phyloP scores from a whole-genome alignment of 2,113 vertebrate species.

The Porphyrio hochstetteri region DNA sequence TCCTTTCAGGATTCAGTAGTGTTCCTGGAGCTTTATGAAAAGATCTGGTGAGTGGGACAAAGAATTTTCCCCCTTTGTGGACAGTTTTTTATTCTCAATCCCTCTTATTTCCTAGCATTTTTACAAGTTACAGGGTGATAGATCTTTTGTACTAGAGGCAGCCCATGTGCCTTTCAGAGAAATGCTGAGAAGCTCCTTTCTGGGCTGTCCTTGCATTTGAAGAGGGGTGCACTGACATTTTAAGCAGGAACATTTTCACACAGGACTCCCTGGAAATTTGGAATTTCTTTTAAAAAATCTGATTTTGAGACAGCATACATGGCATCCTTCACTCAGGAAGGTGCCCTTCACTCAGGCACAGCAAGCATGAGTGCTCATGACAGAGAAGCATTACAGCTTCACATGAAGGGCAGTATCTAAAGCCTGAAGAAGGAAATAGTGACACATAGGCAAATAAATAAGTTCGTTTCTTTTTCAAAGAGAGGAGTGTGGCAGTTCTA shows the following conservation, averaged over 20 bases:
- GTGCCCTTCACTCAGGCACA: not conserved
- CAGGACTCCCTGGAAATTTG: not conserved
- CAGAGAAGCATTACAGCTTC: accelerated
- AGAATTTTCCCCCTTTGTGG: not conserved
- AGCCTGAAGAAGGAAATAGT: not conserved
- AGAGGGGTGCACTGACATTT: not conserved
- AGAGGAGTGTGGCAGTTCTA: not conserved
- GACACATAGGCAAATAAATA: not conserved
- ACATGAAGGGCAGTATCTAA: not conserved
- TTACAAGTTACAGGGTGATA: not conserved
- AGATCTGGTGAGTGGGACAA: not conserved
- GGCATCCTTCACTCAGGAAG: not conserved
- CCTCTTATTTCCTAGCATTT: not conserved
- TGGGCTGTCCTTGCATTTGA: not conserved
- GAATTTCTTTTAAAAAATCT: not conserved
- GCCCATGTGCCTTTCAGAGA: not conserved
- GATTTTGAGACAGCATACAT: not conserved
- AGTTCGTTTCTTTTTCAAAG: not conserved
- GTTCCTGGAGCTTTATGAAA: not conserved
- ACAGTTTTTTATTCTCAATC: not conserved
- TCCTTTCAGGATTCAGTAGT: not conserved
- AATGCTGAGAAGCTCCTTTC: not conserved
- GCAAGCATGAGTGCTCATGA: not conserved
- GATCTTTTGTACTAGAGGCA: not conserved
- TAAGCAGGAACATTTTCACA: not conserved